These are phyloP conservation scores for Tapera naevia DNA, from an alignment of 2,797 vertebrate genomes.

Conservation along the genomic window DNA sequence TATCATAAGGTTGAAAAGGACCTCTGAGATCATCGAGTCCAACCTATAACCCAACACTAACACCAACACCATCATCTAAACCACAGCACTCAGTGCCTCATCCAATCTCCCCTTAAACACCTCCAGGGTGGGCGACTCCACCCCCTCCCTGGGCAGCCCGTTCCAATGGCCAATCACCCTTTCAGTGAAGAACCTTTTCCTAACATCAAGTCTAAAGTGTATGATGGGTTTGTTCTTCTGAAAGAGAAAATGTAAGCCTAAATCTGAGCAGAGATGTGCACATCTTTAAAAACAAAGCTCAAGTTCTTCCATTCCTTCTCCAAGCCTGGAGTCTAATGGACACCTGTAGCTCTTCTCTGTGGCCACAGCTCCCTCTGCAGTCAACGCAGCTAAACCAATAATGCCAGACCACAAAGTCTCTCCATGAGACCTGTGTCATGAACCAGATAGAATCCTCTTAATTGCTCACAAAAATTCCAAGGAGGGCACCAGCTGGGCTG, in stretches of 20 bases:
- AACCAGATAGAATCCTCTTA: fast-evolving
- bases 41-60: no score
- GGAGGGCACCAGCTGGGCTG: background rate
- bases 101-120: no score
- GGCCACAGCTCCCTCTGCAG: conserved; percentile 17
- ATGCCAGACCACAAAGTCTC: background rate
- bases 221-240: background rate
- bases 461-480: background rate
- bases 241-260: background rate
- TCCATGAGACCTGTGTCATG: fast-evolving
- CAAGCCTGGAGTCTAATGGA: background rate
- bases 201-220: no score
- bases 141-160: no score
- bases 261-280: background rate
- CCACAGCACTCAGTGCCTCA: no score
- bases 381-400: background rate
- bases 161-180: no score
- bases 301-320: background rate
- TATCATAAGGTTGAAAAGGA: no score
- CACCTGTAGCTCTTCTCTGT: background rate
- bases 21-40: no score
- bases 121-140: no score
- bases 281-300: background rate
- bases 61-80: no score
- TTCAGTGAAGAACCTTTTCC: no score